A percentile compares a stretch with the other conserved stretches of the same genome.
These are phyloP conservation scores for Diacarnus erythraeanus DNA, from an alignment of 37 sponge, comb jelly and placozoan species.

Conservation along the genomic window DNA sequence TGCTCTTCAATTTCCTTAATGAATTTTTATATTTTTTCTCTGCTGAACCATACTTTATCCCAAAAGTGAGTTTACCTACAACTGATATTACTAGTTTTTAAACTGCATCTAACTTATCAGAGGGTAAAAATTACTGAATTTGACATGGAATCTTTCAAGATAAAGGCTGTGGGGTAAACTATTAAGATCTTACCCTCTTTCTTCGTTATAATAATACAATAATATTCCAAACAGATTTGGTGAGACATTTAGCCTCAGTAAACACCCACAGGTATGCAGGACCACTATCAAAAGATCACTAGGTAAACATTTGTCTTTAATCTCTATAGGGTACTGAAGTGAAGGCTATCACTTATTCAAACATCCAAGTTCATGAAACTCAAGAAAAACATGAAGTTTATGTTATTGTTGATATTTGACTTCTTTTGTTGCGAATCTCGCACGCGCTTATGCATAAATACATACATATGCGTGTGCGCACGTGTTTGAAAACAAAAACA, in stretches of 20 bases:
- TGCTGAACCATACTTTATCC: conserved; percentile 96
- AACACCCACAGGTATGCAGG: conserved; percentile 91
- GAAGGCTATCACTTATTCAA: conserved; percentile 98
- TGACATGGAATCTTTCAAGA: conserved; percentile 80
- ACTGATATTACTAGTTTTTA: not conserved
- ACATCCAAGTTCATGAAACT: conserved; percentile 88
- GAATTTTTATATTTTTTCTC: conserved; percentile 93
- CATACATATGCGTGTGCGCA: no score
- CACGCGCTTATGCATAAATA: not conserved
- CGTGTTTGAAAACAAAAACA: conserved; percentile 2
- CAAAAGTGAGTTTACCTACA: conserved; percentile 54
- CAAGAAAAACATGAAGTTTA: conserved; percentile 77
- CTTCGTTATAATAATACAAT: not conserved
- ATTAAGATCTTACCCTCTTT: not conserved
- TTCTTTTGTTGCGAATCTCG: not conserved
- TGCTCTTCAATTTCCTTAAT: conserved; percentile 94
- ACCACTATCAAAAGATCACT: not conserved
- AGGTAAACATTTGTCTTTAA: not conserved
- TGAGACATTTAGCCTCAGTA: conserved; percentile 91
- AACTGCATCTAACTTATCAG: conserved; percentile 24
- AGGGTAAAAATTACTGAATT: conserved; percentile 87
- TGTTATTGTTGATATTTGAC: conserved; percentile 94
- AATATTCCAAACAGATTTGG: conserved; percentile 89
- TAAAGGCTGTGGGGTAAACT: conserved; percentile 78
- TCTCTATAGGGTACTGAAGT: conserved; percentile 92